These are phyloP conservation scores for Cyaniris semiargus DNA, from an alignment of 2,888 invertebrate genomes.

Conservation along the genomic window DNA sequence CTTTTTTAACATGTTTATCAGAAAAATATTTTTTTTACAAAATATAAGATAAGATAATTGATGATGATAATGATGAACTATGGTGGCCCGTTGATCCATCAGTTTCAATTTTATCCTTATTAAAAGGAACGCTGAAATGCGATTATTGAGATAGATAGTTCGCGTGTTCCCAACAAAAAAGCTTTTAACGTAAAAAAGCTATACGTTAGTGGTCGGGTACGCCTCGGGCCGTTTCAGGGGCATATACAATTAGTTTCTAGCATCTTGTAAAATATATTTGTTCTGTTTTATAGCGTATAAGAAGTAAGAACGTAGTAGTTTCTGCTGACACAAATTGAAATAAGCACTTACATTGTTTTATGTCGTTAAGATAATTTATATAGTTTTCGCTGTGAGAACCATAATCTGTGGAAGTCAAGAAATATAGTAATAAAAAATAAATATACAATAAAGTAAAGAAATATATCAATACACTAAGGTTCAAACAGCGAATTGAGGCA, in stretches of 20 bases:
- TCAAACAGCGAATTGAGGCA: too few species aligned
- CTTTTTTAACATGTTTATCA: neutral
- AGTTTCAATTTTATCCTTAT: neutral
- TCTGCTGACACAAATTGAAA: neutral
- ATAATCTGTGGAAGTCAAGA: neutral
- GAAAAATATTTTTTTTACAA: neutral
- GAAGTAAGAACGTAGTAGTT: neutral
- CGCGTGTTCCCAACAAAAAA: constrained; percentile 5
- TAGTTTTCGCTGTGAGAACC: neutral
- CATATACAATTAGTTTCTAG: constrained; percentile 19
- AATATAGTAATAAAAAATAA: too few species aligned
- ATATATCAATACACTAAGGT: too few species aligned
- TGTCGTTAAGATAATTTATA: neutral
- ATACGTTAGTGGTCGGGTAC: constrained; percentile 8
- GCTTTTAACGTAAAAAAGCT: constrained; percentile 24
- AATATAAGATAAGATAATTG: too few species aligned
- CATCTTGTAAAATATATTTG: constrained; percentile 26
- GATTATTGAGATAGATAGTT: constrained; percentile 25
- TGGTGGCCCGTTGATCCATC: neutral
- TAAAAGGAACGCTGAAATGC: neutral
- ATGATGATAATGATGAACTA: neutral
- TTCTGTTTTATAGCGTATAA: constrained; percentile 34
- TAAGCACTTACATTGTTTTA: too few species aligned
- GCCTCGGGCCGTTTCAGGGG: neutral
- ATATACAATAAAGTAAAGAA: too few species aligned